Evolutionary conservation across 1,140 invertebrate genomes (phyloP).

Genomic region (Pseudoatta argentina): DNA sequence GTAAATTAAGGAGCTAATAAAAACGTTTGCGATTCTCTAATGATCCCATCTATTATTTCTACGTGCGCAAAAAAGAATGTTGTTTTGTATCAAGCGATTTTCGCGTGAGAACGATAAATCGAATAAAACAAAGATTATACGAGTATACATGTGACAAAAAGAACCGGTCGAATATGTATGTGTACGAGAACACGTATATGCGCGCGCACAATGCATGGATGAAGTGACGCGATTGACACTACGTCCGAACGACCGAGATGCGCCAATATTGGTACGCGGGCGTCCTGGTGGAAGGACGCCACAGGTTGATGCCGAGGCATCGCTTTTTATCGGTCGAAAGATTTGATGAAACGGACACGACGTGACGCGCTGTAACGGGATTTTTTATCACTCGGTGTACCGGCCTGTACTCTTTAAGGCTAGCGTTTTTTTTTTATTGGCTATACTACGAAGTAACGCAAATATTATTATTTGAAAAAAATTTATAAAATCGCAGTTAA

Average conservation of each 20-base stretch:
- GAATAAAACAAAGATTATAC: constrained; percentile 22
- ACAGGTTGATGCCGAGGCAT: constrained; percentile 74
- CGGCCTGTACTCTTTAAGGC: constrained; percentile 25
- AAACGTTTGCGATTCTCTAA: constrained; percentile 1
- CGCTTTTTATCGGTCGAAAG: constrained; percentile 64
- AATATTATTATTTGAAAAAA: constrained; percentile 35
- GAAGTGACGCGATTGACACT: constrained; percentile 74
- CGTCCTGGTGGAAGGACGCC: constrained; percentile 71
- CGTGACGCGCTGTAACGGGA: constrained; percentile 58
- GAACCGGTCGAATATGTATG: constrained; percentile 51
- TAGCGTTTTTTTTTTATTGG: background rate
- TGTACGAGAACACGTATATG: background rate
- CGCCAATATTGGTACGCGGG: constrained; percentile 71
- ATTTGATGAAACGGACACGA: constrained; percentile 63
- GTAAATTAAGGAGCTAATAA: constrained; percentile 27
- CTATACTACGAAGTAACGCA: background rate
- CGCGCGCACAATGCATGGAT: constrained; percentile 52
- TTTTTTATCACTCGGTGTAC: constrained; percentile 48
- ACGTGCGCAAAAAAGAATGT: background rate
- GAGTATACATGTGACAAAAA: constrained; percentile 65
- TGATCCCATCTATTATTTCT: background rate
- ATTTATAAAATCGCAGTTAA: background rate
- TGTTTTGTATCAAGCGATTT: background rate
- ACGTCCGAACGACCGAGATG: constrained; percentile 73
- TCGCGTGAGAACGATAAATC: constrained; percentile 11